Conservation (phyloP, 2,888 invertebrate genomes). For the Agonopterix alstromeriana region DNA sequence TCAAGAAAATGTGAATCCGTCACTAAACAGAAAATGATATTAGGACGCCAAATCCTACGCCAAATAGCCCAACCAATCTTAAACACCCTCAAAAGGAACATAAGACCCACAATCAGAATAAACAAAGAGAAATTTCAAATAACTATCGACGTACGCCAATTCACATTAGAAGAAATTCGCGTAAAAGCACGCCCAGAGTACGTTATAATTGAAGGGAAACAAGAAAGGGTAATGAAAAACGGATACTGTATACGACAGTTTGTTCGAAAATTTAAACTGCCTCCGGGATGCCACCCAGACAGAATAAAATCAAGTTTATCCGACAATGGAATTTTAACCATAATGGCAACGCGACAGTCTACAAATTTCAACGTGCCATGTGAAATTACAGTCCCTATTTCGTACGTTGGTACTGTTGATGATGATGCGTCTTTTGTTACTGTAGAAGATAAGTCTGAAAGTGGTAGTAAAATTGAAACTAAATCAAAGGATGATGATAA, state of each 20-base stretch:
- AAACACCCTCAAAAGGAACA: conserved; percentile 20
- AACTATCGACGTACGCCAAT: conserved; percentile 46
- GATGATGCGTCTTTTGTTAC: background rate
- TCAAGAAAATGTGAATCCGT: background rate
- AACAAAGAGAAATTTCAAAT: conserved; percentile 48
- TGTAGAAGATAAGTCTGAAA: background rate
- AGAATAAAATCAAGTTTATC: conserved; percentile 37
- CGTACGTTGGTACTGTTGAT: conserved; percentile 8
- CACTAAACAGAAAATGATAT: conserved; percentile 18
- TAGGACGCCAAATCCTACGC: conserved; percentile 17
- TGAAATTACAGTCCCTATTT: conserved; percentile 34
- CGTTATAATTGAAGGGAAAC: conserved; percentile 56
- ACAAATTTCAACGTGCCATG: conserved; percentile 31
- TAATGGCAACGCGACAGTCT: conserved; percentile 38
- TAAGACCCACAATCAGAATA: conserved; percentile 42
- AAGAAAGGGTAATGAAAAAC: conserved; percentile 43
- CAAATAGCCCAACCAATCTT: conserved; percentile 19
- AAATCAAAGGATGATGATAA: no score
- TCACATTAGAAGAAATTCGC: conserved; percentile 46
- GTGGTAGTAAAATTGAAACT: no score
- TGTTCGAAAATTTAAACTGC: conserved; percentile 48
- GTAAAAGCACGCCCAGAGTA: conserved; percentile 39
- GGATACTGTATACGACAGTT: conserved; percentile 46
- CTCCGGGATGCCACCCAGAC: conserved; percentile 42
- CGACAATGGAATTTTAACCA: conserved; percentile 43